phyloP scores from a whole-genome alignment of 1,140 invertebrate species.

The Lepidurus apus region DNA sequence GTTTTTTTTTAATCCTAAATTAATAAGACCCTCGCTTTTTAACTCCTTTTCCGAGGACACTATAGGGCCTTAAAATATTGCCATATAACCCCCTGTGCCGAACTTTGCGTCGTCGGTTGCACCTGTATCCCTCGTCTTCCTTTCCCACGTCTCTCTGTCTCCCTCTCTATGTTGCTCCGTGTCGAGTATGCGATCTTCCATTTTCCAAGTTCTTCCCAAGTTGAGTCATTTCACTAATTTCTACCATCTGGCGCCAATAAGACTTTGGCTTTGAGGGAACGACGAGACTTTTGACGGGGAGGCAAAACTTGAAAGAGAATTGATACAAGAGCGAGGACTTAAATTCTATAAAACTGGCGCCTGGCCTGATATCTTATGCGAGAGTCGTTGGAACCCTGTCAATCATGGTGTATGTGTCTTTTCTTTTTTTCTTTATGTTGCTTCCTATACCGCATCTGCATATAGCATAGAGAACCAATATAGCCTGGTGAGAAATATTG shows the following conservation, averaged over 20 bases:
- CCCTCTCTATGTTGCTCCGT: too few species aligned
- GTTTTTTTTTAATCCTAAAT: too few species aligned
- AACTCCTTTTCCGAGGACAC: too few species aligned
- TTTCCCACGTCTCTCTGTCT: background rate
- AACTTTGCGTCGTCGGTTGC: background rate
- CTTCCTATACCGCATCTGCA: background rate
- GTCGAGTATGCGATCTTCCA: too few species aligned
- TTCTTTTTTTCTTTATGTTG: background rate
- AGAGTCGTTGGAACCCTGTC: constrained; percentile 13
- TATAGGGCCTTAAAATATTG: too few species aligned
- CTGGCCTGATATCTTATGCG: background rate
- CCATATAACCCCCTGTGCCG: too few species aligned
- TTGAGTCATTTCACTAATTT: constrained; percentile 20
- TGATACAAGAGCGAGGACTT: constrained; percentile 3
- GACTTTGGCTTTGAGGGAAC: background rate
- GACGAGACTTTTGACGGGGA: background rate
- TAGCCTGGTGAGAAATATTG: background rate
- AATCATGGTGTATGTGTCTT: background rate
- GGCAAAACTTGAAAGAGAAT: background rate
- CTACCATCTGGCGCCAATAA: constrained; percentile 15
- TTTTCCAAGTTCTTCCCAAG: background rate
- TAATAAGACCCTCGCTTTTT: too few species aligned
- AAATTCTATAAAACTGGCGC: background rate
- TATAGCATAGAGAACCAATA: background rate
- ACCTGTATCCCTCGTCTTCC: background rate